Evolutionary conservation across 2,888 invertebrate species (phyloP), one percentile per base, ranked within the genome.

Genomic region (Caenorhabditis virilis): DNA sequence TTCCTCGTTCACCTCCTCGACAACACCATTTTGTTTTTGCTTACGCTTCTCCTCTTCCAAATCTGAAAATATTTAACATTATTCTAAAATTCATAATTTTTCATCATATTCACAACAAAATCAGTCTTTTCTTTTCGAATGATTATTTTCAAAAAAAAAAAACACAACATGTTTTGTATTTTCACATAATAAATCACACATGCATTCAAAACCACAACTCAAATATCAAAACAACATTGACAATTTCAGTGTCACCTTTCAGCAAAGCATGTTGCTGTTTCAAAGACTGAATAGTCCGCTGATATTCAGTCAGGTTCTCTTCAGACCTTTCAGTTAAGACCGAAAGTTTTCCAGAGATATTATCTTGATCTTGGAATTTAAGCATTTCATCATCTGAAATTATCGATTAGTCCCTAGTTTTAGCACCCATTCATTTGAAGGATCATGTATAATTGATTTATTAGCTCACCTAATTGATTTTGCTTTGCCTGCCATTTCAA

Each of bases 271-370:
- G 70, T 50, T 81, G 81, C 50, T 79, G 78, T 33, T 74, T 67
- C 25, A 81, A 55, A 9, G 74, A 74, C 68, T 76, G 72, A 48
- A 73, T 69, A 45, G 74, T 74, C 36, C 71, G 55, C 45, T 72
- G 81, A 57, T 82, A 82, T 50, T 82, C 82, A 35, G 80, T 80
- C 42, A 80, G 55, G 41, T 78, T 76, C 57, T 82, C 81, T 61
- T 82, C 82, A 13, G 77, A 78, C 42, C 74, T 50, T 66, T 82
- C 82, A 22, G 80, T 82, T 48, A 81, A 53, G 15, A 81, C 81
- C 15, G 81, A 82, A 23, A 82, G 58, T 60, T 82, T 82, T 16
- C 80, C 82, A 42, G 80, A 80, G 11, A 74, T 53, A 33, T 68
- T 68, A 56, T 81, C 81, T 20, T 43, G 69, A 43, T 79, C 78